A percentile compares a stretch with the other conserved stretches of the same genome.
Evolutionary conservation across 1,140 invertebrate species (phyloP).

Genomic region (Brachionus manjavacas): DNA sequence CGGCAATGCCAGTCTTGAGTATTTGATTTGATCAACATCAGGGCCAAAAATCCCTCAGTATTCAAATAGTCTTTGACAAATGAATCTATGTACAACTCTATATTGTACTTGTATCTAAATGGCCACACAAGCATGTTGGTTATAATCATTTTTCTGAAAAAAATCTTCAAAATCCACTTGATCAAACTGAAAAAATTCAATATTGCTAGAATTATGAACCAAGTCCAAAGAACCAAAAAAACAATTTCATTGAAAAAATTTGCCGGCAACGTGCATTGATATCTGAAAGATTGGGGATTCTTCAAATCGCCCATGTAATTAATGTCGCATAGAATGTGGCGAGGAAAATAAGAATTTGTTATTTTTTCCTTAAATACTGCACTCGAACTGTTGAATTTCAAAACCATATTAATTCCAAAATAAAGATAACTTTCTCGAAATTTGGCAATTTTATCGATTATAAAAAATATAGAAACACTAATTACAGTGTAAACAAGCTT

Average conservation of each 20-base stretch:
- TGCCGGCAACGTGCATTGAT: constrained; percentile 17
- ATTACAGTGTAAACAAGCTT: not conserved
- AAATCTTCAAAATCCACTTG: not conserved
- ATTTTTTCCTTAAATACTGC: constrained; percentile 54
- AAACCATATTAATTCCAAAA: constrained; percentile 57
- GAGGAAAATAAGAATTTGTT: constrained; percentile 55
- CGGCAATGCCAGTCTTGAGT: constrained; percentile 38
- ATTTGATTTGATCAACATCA: constrained; percentile 38
- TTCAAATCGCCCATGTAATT: constrained; percentile 56
- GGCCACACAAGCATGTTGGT: constrained; percentile 31
- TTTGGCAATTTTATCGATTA: constrained; percentile 59
- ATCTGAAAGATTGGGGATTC: constrained; percentile 45
- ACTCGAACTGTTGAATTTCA: constrained; percentile 47
- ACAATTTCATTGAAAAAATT: constrained; percentile 46
- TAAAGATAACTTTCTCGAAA: constrained; percentile 58
- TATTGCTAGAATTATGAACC: not conserved
- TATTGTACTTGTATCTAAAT: constrained; percentile 1
- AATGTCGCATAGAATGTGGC: constrained; percentile 60
- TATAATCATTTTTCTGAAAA: constrained; percentile 22
- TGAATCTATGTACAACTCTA: not conserved
- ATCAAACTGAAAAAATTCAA: constrained; percentile 20
- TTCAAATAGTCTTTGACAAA: constrained; percentile 31
- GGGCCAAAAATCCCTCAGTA: constrained; percentile 15
- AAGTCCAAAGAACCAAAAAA: constrained; percentile 30
- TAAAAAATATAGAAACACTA: constrained; percentile 50